Base-by-base conservation (phyloP, 30 jellyfish, hydroid and myxozoan genomes). In the Haliclystus octoradiatus region DNA sequence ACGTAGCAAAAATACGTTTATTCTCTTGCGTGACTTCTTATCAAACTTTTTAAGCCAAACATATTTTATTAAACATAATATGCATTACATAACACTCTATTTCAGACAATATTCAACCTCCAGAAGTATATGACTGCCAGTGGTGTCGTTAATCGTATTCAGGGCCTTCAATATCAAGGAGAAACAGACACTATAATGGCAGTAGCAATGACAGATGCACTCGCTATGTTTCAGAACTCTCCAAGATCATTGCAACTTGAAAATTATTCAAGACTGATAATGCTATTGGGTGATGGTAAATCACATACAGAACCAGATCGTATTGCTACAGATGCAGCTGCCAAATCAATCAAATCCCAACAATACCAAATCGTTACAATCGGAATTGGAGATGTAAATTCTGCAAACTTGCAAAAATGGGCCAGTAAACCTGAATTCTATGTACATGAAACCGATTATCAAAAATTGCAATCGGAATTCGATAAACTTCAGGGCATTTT, bases 341-440 rank as follows among this genome's bases (percentile, higher is more conserved):
- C 57, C 19, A 19, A 9, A 5, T 9, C 9, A 19, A 9, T 40
- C 14, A 40, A 40, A 40, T 5, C 14, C 19, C 9, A 40, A 40
- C 14, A 19, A 40, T 40, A 5, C 19, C 57, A 40, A 40, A 40
- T 81, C 23, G 47, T 81, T 47, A 80, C 85, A 12, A 64, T 81
- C 13, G 85, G 80, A 15, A 49, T 81, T 81, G 94, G 94, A 2
- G 35, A 66, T 26, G 51, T 81, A 3, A 52, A 47, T 12, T 82
- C 72, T 28, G 66, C 2, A n/a, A 49, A 31, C 32, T 68, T 81
- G 14, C 22, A 62, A 5, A 52, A 65, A 26, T 81, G 94, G 94
- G 81, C 94, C 9, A 72, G 80, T 27, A 80, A 68, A 23, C 77
- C 74, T 1, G 62, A 69, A 3, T 81, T 61, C 32, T 70, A 72